Percentiles rank a stretch among this genome's conserved stretches.
Evolutionary conservation across 2,113 vertebrate species (phyloP).

Genomic region (Ranitomeya variabilis): DNA sequence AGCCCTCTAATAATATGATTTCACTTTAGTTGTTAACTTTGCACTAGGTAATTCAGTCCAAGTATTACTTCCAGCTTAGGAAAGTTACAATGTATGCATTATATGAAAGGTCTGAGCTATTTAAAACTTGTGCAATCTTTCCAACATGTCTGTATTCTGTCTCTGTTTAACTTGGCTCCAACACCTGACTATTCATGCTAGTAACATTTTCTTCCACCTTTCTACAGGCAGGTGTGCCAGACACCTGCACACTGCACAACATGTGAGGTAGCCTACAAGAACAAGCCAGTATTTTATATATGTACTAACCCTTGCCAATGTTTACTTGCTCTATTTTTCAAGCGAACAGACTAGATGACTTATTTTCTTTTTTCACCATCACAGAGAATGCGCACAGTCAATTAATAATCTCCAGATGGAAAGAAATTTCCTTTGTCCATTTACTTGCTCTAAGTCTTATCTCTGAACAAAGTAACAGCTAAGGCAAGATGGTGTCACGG

Average conservation of each 20-base stretch:
- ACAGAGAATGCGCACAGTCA: too few species aligned
- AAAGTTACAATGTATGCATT: constrained; percentile 21
- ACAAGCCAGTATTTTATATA: constrained; percentile 9
- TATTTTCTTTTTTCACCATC: not conserved
- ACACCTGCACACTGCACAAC: constrained; percentile 41
- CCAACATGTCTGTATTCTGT: constrained; percentile 30
- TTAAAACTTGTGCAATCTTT: constrained; percentile 32
- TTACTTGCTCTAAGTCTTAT: too few species aligned
- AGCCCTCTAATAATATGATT: not conserved
- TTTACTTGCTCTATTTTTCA: not conserved
- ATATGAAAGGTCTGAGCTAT: constrained; percentile 18
- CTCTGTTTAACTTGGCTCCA: constrained; percentile 48
- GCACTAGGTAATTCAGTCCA: not conserved
- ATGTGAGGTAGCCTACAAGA: not conserved
- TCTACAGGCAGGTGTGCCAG: constrained; percentile 28
- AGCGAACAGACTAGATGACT: not conserved
- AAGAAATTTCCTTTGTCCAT: too few species aligned
- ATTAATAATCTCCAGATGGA: too few species aligned
- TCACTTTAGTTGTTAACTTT: not conserved
- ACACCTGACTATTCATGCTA: constrained; percentile 30
- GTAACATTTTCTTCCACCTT: constrained; percentile 49
- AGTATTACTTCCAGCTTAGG: not conserved
- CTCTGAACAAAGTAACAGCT: too few species aligned
- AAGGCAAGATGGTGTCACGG: too few species aligned
- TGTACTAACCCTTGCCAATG: constrained; percentile 9